Conservation (phyloP, 2,113 vertebrate genomes). For the Aramus guarauna region DNA sequence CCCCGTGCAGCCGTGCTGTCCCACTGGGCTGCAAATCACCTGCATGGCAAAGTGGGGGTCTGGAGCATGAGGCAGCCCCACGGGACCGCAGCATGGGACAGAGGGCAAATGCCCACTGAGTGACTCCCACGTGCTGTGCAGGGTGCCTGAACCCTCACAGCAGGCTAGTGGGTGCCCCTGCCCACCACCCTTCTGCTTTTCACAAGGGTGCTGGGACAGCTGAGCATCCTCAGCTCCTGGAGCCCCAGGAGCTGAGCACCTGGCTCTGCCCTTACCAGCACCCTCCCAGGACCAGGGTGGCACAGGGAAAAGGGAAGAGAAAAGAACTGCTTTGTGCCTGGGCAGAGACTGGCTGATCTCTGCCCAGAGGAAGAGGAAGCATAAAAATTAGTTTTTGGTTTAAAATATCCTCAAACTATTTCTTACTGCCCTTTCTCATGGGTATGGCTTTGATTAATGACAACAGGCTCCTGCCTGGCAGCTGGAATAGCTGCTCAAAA, state of each 20-base stretch:
- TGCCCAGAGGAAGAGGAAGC: background rate
- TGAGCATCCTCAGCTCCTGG: background rate
- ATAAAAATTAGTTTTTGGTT: background rate
- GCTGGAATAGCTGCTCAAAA: background rate
- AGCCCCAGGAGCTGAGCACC: background rate
- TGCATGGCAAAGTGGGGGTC: fast-evolving
- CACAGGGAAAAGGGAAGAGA: background rate
- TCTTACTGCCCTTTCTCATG: background rate
- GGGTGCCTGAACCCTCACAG: background rate
- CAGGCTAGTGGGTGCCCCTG: background rate
- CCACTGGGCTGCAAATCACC: background rate
- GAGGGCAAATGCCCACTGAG: background rate
- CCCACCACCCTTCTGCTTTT: background rate
- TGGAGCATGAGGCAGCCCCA: background rate
- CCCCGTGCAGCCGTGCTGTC: background rate
- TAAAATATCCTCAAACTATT: background rate
- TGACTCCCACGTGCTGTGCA: background rate
- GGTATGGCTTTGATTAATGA: background rate
- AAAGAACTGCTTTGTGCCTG: background rate
- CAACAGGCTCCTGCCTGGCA: background rate
- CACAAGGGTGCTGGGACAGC: background rate
- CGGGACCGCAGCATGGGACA: background rate
- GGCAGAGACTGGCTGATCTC: background rate
- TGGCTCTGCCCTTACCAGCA: background rate
- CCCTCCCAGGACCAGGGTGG: background rate